Base-by-base conservation (phyloP, 1,140 invertebrate species). In the Listronotus bonariensis region DNA sequence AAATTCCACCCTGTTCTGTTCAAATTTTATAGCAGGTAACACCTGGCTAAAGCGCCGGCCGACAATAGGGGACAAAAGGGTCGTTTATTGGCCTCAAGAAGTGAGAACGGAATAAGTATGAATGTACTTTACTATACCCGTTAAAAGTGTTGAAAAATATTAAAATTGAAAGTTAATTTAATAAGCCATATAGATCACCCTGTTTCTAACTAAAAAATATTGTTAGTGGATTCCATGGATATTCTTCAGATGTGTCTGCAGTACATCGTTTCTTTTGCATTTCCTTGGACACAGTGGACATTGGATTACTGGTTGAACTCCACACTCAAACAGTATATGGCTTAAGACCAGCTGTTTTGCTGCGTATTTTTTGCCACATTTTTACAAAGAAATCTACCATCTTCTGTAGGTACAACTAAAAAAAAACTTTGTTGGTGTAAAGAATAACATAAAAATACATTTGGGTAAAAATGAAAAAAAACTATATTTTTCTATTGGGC, bases 251-350 rank as follows among this genome's bases (percentile, higher is more conserved):
- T 76, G 74, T 42, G 70, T 68, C 49, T 72, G 67, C 36, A 76
- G 53, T 17, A 72, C 67, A 43, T 75, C 72, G 59, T 71, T 79
- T 20, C 68, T 75, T 54, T 78, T 76, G 61, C 78, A 76, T 32
- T 71, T 68, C 43, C 74, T 77, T 0, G 74, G 73, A 68, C 74
- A 76, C 1, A 76, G 56, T 41, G 68, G 72, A 60, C 74, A 76
- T 36, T 75, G 72, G 55, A 74, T 72, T 14, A 66, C 58, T 40
- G 87, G 86, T 61, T 83, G 80, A 62, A 85, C 84, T n/a, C 85
- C 84, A 73, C 88, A 89, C 74, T 89, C 87, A 74, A 85, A 88
- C 60, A 84, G 86, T 62, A 84, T 83, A 67, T 89, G 87, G 58
- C 85, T 79, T 70, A 82, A 81, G 58, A 84, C 76, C 49, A 81